Evolutionary conservation across 2,113 vertebrate genomes (phyloP).

Genomic region (Amblyopsis rosae): DNA sequence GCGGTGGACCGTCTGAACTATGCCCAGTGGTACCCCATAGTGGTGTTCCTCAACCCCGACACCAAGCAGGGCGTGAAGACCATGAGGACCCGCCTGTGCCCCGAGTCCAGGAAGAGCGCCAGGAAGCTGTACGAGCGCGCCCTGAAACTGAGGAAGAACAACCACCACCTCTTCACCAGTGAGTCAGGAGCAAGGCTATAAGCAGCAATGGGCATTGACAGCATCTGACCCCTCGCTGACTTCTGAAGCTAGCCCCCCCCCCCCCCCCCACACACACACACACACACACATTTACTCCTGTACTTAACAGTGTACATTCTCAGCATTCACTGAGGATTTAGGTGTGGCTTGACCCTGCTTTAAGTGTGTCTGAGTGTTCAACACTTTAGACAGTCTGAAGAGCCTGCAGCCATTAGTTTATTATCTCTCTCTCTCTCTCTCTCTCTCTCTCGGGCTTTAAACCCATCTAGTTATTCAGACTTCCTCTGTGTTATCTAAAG

Average conservation of each 20-base stretch:
- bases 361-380: slow-evolving; percentile 5
- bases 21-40: slow-evolving; percentile 99
- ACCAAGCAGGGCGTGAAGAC: slow-evolving; percentile 96
- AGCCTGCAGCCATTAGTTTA: not conserved
- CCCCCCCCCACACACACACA: too few species aligned
- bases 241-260: not conserved
- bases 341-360: slow-evolving; percentile 4
- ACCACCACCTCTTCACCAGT: slow-evolving; percentile 98
- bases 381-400: slow-evolving; percentile 6
- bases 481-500: too few species aligned
- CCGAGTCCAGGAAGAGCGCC: slow-evolving; percentile 96
- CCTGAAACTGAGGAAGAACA: slow-evolving; percentile 96
- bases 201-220: slow-evolving; percentile 10
- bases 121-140: slow-evolving; percentile 93
- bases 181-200: slow-evolving; percentile 59
- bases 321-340: not conserved
- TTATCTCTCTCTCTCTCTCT: not conserved
- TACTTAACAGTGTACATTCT: not conserved
- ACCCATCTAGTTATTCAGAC: too few species aligned
- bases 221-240: not conserved
- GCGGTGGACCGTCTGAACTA: slow-evolving; percentile 98
- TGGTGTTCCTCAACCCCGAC: slow-evolving; percentile 96
- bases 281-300: not conserved
- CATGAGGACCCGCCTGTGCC: slow-evolving; percentile 93
- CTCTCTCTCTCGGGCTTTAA: too few species aligned